A percentile compares a stretch with the other conserved stretches of the same genome.
Conservation (phyloP, 1,140 invertebrate genomes). For the Aphelinus certus region DNA sequence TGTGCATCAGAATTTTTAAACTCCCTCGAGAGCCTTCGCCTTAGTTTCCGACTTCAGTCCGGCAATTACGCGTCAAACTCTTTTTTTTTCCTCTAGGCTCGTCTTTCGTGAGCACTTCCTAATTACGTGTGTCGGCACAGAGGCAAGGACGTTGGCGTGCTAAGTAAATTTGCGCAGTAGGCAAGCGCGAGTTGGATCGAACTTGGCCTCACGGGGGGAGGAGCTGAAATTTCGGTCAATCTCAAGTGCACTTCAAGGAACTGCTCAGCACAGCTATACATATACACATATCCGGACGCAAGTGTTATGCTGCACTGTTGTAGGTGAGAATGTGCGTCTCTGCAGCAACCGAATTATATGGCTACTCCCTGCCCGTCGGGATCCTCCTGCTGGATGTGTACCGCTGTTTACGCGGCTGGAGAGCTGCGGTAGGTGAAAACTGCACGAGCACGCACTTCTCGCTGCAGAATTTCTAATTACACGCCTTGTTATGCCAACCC, state of each 20-base stretch:
- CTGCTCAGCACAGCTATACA: slow-evolving; percentile 18
- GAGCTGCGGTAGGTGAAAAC: slow-evolving; percentile 1
- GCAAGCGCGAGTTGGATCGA: slow-evolving; percentile 41
- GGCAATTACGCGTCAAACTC: background rate
- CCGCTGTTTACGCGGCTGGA: slow-evolving; percentile 11
- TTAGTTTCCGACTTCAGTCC: too few species aligned
- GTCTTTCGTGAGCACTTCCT: background rate
- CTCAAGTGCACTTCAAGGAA: slow-evolving; percentile 46
- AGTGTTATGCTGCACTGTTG: background rate
- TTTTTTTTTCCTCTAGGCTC: slow-evolving; percentile 2
- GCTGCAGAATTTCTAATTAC: slow-evolving; percentile 15
- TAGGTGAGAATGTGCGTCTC: background rate
- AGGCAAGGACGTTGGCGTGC: background rate
- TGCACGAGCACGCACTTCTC: background rate
- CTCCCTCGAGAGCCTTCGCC: too few species aligned
- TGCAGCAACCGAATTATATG: slow-evolving; percentile 8
- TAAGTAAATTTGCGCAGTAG: slow-evolving; percentile 15
- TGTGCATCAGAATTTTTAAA: too few species aligned
- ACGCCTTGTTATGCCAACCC: too few species aligned
- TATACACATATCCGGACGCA: background rate
- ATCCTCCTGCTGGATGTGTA: background rate
- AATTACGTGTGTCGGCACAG: slow-evolving; percentile 18
- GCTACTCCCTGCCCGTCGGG: slow-evolving; percentile 19
- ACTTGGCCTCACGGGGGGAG: slow-evolving; percentile 37
- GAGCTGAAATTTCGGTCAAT: slow-evolving; percentile 45